Evolutionary conservation across 92 coral and sea anemone species (phyloP), one percentile per base, ranked within the genome.

Genomic region (Zoanthus sansibaricus): DNA sequence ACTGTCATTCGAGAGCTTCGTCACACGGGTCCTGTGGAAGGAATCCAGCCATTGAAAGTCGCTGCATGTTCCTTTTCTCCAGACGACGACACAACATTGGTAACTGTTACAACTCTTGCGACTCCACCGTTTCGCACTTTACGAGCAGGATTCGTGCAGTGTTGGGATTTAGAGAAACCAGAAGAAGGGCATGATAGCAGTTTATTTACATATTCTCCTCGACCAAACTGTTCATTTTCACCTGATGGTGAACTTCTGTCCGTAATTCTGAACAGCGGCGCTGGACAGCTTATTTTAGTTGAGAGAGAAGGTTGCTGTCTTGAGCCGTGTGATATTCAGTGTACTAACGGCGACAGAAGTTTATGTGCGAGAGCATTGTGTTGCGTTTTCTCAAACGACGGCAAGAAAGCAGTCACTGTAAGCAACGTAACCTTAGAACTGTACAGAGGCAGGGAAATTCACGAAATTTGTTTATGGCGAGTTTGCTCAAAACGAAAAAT

Each of bases 171-270:
- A 61, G 83, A 89, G 10, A 70, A 49, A 59, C 55, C 42, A 17
- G 91, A 86, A 32, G 90, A 91, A 12, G 88, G 82, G 0, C 93
- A 91, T 32, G 98, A 95, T 31, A 94, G 95, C 67, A 94, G 95
- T 46, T 86, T 92, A 56, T 95, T 95, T 83, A 95, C 98, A 0
- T 95, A 95, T 70, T 92, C 98, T n/a, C 98, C 97, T 9, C 91
- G 91, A 55, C 93, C 98, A 3, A 89, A 84, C 70, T 91, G 94
- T 52, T 90, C 92, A 51, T 77, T 95, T 48, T 94, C 98, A 9
- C 94, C 95, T 2, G 88, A 94, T 64, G 98, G 97, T 9, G 93
- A 87, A 55, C 42, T 94, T 12, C 64, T 95, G 49, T 87, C 97
- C 0, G 72, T 92, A n/a, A 95, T 95, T 46, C 75, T 94, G 18